Conservation (phyloP, 2,797 vertebrate genomes). For the Hydrophis major region DNA sequence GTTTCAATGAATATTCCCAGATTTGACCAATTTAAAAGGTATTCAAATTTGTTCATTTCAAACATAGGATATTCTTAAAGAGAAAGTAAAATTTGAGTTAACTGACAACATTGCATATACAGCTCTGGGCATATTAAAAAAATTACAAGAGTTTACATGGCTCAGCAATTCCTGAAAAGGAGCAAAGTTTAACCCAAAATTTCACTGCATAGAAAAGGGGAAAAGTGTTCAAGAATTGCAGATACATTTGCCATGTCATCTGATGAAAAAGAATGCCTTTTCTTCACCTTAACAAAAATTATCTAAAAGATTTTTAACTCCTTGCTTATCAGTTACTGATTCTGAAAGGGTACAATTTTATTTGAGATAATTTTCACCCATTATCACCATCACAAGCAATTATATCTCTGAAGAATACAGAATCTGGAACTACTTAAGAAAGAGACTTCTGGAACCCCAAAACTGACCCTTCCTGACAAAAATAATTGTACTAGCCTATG, state of each 20-base stretch:
- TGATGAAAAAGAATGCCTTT: slow-evolving; percentile 21
- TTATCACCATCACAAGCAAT: neutral
- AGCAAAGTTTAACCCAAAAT: slow-evolving; percentile 46
- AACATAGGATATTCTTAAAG: neutral
- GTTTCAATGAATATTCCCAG: slow-evolving; percentile 54
- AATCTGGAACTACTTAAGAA: slow-evolving; percentile 62
- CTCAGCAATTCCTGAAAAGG: slow-evolving; percentile 50
- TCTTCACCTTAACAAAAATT: neutral
- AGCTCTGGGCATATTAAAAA: slow-evolving; percentile 47
- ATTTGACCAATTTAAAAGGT: slow-evolving; percentile 30
- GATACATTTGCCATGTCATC: neutral
- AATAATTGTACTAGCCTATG: slow-evolving; percentile 48
- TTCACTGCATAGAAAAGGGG: neutral
- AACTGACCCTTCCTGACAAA: slow-evolving; percentile 63
- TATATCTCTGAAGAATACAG: slow-evolving; percentile 46
- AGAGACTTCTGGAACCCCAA: slow-evolving; percentile 56
- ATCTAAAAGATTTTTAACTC: neutral
- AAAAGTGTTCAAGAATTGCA: neutral
- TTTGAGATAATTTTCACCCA: neutral
- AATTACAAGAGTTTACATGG: slow-evolving; percentile 13
- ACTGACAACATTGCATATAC: too few species aligned
- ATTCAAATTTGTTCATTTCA: neutral
- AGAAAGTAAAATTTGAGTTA: slow-evolving; percentile 38
- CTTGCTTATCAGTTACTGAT: slow-evolving; percentile 32
- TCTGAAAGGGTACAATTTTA: slow-evolving; percentile 32